These are phyloP conservation scores for fruit fly (Drosophila melanogaster) DNA, from an alignment of 1,140 invertebrate species.

Conservation along the genomic window DNA sequence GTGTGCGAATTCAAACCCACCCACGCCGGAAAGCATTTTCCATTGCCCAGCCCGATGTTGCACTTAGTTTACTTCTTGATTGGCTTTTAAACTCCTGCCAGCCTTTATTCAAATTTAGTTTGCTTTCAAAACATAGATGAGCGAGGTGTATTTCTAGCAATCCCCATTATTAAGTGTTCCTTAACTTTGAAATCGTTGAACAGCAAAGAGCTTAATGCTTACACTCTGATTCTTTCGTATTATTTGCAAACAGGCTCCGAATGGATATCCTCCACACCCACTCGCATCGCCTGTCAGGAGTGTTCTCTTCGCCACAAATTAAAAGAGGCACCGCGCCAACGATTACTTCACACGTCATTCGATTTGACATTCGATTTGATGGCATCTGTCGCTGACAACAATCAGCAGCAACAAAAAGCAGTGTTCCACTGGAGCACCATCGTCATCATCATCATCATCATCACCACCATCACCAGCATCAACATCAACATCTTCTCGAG, in stretches of 20 bases:
- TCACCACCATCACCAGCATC: conserved; percentile 7
- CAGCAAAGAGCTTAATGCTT: background rate
- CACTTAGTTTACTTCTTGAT: background rate
- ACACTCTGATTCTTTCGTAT: background rate
- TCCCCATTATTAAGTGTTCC: background rate
- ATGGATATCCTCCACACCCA: background rate
- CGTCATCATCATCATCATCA: background rate
- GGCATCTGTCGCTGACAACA: conserved; percentile 39
- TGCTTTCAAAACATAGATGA: no score
- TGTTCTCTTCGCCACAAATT: conserved; percentile 7
- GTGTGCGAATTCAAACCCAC: conserved; percentile 6
- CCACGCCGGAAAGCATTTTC: background rate
- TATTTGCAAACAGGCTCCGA: background rate
- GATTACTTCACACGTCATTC: conserved; percentile 49
- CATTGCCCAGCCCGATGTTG: background rate
- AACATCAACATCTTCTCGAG: background rate
- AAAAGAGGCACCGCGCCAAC: conserved; percentile 14
- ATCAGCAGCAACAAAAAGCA: conserved; percentile 5
- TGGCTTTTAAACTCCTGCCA: background rate
- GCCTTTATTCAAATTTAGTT: no score
- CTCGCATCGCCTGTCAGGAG: background rate
- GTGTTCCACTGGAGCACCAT: background rate
- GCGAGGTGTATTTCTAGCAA: no score
- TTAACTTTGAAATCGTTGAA: no score
- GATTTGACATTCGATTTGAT: conserved; percentile 41